Conservation (phyloP, 2,888 invertebrate species). For the Lithophane socia region DNA sequence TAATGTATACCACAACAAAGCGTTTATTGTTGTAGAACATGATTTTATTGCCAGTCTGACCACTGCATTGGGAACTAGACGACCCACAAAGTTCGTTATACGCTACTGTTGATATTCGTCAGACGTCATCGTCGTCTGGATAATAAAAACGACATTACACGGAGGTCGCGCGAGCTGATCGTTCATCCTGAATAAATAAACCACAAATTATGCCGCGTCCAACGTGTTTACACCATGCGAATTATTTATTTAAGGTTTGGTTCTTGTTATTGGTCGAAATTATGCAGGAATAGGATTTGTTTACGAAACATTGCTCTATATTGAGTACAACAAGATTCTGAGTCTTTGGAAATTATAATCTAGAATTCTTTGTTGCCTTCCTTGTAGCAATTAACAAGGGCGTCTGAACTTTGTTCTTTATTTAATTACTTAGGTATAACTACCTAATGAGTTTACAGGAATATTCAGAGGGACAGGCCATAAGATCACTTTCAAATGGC, state of each 20-base stretch:
- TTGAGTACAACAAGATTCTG: background rate
- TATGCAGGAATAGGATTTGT: conserved; percentile 33
- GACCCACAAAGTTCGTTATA: conserved; percentile 55
- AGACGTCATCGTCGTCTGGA: conserved; percentile 66
- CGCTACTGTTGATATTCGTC: conserved; percentile 56
- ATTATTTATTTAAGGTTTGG: conserved; percentile 65
- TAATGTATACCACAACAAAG: conserved; percentile 41
- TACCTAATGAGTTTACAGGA: background rate
- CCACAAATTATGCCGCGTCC: conserved; percentile 69
- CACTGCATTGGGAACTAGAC: conserved; percentile 52
- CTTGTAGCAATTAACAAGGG: background rate
- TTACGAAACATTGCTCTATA: conserved; percentile 30
- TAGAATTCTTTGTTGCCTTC: background rate
- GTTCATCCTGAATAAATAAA: conserved; percentile 76
- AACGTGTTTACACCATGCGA: conserved; percentile 71
- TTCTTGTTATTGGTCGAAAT: conserved; percentile 43
- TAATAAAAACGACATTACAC: conserved; percentile 73
- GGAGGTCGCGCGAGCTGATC: conserved; percentile 74
- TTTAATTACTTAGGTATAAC: background rate
- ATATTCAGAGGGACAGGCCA: background rate
- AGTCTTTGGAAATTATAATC: background rate
- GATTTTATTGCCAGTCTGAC: conserved; percentile 52
- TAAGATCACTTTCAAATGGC: background rate
- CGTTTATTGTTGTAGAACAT: conserved; percentile 52
- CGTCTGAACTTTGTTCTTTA: no score